Base-by-base conservation (phyloP, 2,888 invertebrate species). In the Panzeria rudis region DNA sequence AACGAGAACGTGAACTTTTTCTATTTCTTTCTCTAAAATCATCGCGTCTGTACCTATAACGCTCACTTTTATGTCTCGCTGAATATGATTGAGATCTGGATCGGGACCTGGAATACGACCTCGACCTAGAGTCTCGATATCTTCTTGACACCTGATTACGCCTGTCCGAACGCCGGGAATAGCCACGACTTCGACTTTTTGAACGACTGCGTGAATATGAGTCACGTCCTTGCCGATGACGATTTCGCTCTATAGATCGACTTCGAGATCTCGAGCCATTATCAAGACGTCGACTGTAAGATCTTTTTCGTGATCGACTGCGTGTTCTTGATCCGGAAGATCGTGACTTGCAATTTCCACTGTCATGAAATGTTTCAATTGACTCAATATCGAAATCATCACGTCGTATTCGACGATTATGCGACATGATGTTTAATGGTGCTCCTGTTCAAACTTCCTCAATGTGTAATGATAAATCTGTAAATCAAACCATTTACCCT, bases 301-400 rank as follows among this genome's bases (percentile, higher is more conserved):
- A 80, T 56, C 88, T 86, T 66, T 89, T 88, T 11, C 87, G 87
- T 35, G 89, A 90, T 23, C 87, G 88, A 85, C 88, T 88, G 15
- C 86, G 87, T n/a, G 71, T 50, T 71, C 71, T 71, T 41, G 82
- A 56, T 56, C 29, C 61, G 1, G 82, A 82, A 20, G 71, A 47
- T n/a, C 54, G 35, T n/a, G 56, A 56, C 83, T 87, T 69, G 17
- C 62, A 20, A 20, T 84, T 86, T 25, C 86, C 83, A 9, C 88
- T 88, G 9, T 88, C 86, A n/a, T 87, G 75, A 41, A 82, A 81
- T 5, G 84, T 87, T 75, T 86, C 84, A 56, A 88, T 83, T 66
- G 86, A 25, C 68, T 88, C 86, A 41, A 79, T 86, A 25, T 86
- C 79, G 47, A 86, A 83, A n/a, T 88, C 86, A 50, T 88, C 88